Conservation (phyloP, 2,113 vertebrate genomes). For the Eudyptes chrysolophus region DNA sequence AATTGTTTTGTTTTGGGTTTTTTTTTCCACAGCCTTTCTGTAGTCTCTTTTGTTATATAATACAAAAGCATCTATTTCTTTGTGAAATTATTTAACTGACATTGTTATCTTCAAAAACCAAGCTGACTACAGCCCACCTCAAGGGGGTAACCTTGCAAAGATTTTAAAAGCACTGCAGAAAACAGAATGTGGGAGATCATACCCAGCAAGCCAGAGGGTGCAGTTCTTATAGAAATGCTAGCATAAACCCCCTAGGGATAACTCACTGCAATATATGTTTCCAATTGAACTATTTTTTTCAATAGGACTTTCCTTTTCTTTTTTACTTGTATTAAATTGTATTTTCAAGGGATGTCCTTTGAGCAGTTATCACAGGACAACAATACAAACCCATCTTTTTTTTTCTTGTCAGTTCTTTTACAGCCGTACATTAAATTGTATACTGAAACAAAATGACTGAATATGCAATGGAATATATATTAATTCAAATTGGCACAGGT, state of each 20-base stretch:
- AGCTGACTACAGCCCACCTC: neutral
- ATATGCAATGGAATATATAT: neutral
- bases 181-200: neutral
- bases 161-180: neutral
- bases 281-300: neutral
- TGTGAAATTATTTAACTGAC: neutral
- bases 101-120: neutral
- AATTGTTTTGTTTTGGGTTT: neutral
- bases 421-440: neutral
- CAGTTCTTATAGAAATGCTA: neutral
- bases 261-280: neutral
- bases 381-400: neutral
- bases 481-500: neutral
- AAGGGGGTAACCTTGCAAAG: neutral
- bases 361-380: neutral
- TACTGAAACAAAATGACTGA: neutral
- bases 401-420: neutral
- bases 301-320: neutral
- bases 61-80: neutral
- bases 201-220: neutral
- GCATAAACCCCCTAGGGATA: neutral
- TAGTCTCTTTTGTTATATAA: neutral
- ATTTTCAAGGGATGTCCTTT: neutral
- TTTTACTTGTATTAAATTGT: neutral
- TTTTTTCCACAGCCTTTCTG: neutral